Evolutionary conservation across 35 echinoderm and acorn worm genomes (phyloP).

Genomic region (Lytechinus variegatus): DNA sequence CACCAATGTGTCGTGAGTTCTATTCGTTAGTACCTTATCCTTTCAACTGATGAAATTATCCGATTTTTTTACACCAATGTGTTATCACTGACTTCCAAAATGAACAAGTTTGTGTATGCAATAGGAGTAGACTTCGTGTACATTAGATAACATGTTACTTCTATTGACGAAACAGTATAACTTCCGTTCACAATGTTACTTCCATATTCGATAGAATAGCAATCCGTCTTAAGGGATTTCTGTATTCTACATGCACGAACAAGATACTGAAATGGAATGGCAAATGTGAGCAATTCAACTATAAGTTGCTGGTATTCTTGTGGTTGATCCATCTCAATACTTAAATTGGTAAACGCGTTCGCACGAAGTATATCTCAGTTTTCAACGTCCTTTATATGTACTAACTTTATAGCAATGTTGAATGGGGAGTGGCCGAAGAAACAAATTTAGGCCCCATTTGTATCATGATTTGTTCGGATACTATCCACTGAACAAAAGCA

Average conservation of each 20-base stretch:
- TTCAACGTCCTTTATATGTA: not conserved
- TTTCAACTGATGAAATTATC: not conserved
- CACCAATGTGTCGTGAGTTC: not conserved
- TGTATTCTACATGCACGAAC: not conserved
- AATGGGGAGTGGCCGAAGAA: not conserved
- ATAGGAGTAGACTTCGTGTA: not conserved
- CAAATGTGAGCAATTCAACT: not conserved
- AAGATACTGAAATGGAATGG: not conserved
- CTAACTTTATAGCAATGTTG: not conserved
- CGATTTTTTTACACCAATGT: not conserved
- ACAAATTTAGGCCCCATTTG: not conserved
- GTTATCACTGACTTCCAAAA: constrained; percentile 24
- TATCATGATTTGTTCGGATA: not conserved
- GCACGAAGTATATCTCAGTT: not conserved
- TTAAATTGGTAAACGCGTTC: not conserved
- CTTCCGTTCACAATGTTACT: constrained; percentile 18
- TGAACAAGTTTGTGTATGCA: not conserved
- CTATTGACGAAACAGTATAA: not conserved
- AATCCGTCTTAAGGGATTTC: constrained; percentile 2
- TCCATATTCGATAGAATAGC: constrained; percentile 2
- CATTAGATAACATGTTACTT: not conserved
- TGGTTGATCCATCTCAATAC: not conserved
- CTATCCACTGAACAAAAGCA: not conserved
- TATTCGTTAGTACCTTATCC: not conserved
- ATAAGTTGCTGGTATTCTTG: not conserved